phyloP scores from a whole-genome alignment of 37 sponge, comb jelly and placozoan species.

The Theonella swinhoei region DNA sequence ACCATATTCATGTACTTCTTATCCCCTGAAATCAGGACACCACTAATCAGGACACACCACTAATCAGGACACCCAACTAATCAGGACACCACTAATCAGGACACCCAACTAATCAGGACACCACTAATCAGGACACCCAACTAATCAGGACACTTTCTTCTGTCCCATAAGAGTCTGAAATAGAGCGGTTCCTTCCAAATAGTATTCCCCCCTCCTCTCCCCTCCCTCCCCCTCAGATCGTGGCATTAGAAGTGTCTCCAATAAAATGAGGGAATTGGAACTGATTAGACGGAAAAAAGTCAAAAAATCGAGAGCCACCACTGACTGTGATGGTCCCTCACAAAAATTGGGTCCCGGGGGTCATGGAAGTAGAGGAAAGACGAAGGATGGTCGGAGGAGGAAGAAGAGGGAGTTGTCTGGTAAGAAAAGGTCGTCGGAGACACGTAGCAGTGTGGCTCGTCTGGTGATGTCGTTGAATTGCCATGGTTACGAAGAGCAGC shows the following conservation, averaged over 20 bases:
- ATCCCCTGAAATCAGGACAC: no score
- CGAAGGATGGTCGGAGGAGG: not conserved
- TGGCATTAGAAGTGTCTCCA: constrained; percentile 20
- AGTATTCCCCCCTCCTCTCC: no score
- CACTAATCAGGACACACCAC: no score
- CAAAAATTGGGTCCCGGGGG: not conserved
- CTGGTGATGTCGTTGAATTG: constrained; percentile 14
- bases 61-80: no score
- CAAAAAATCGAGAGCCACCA: not conserved
- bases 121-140: no score
- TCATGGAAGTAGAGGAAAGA: not conserved
- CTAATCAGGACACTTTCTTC: no score
- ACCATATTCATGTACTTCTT: no score
- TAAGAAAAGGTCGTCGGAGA: not conserved
- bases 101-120: no score
- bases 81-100: no score
- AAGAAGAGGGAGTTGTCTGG: constrained; percentile 2
- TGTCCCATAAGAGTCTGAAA: no score
- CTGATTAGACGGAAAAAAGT: constrained; percentile 14
- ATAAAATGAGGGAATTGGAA: constrained; percentile 23
- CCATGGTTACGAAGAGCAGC: constrained; percentile 39
- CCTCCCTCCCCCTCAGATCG: not conserved
- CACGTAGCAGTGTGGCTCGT: not conserved
- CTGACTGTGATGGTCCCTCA: not conserved
- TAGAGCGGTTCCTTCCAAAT: no score